Percentiles rank a stretch among this genome's conserved stretches.
These are phyloP conservation scores for Scortum barcoo DNA, from an alignment of 2,113 vertebrate genomes.

Conservation along the genomic window DNA sequence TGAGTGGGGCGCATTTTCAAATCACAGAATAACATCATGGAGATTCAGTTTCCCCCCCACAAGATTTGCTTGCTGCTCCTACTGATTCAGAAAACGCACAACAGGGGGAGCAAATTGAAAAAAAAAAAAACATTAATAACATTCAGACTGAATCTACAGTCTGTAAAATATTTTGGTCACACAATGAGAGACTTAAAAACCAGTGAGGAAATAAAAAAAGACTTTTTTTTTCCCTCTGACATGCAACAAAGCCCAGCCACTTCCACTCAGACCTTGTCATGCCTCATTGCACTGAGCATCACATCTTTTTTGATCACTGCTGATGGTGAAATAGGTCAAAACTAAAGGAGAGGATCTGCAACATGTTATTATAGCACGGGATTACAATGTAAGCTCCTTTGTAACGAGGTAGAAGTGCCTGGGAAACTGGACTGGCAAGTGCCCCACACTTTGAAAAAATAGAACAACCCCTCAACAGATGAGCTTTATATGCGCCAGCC, in stretches of 20 bases:
- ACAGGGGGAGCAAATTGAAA: not conserved
- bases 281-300: not conserved
- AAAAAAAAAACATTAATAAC: not conserved
- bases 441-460: slow-evolving; percentile 16
- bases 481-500: not conserved
- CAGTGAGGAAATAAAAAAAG: not conserved
- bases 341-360: slow-evolving; percentile 50
- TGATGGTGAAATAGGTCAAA: slow-evolving; percentile 2
- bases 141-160: not conserved
- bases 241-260: slow-evolving; percentile 1
- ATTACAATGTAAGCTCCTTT: slow-evolving; percentile 70
- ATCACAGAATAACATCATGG: not conserved
- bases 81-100: not conserved
- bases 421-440: slow-evolving; percentile 54
- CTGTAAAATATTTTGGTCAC: no score
- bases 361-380: slow-evolving; percentile 57
- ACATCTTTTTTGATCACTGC: not conserved
- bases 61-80: not conserved
- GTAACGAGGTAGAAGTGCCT: slow-evolving; percentile 53
- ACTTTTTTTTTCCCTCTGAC: not conserved
- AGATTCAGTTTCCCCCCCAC: not conserved
- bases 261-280: not conserved
- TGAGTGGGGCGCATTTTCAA: not conserved
- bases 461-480: not conserved
- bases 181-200: not conserved